A percentile compares a stretch with the other conserved stretches of the same genome.
These are phyloP conservation scores for Canis aureus DNA, from an alignment of 2,113 vertebrate genomes.

Conservation along the genomic window DNA sequence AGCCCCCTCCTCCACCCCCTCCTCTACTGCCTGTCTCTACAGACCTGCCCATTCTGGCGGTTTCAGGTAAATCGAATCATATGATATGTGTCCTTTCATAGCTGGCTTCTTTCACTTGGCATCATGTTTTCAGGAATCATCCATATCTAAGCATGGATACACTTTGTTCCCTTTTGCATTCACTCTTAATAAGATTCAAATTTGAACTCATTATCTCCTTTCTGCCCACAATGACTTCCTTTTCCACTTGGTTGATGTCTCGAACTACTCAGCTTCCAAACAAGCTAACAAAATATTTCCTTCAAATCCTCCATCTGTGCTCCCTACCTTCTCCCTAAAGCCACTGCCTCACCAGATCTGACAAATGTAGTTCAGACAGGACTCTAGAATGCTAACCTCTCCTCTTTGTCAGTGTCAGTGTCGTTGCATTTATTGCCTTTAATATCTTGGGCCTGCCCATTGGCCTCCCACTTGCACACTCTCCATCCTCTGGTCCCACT, in stretches of 20 bases:
- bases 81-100: not conserved
- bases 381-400: not conserved
- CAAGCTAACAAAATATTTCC: not conserved
- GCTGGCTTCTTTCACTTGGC: not conserved
- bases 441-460: not conserved
- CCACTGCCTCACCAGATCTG: not conserved
- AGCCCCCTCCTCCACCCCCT: not conserved
- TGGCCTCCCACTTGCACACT: not conserved
- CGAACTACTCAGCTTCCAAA: slow-evolving; percentile 22
- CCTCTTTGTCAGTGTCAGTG: not conserved
- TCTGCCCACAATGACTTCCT: not conserved
- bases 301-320: not conserved
- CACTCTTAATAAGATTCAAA: slow-evolving; percentile 17
- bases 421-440: not conserved
- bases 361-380: slow-evolving; percentile 30
- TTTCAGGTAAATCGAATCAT: not conserved
- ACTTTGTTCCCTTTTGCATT: not conserved
- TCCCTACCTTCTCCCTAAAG: not conserved
- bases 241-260: slow-evolving; percentile 2
- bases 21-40: not conserved
- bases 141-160: not conserved
- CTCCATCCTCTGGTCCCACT: not conserved
- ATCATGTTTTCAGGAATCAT: not conserved
- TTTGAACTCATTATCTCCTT: not conserved
- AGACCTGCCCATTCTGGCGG: not conserved